Conservation (phyloP, 2,113 vertebrate genomes). For the Podarcis cretensis region DNA sequence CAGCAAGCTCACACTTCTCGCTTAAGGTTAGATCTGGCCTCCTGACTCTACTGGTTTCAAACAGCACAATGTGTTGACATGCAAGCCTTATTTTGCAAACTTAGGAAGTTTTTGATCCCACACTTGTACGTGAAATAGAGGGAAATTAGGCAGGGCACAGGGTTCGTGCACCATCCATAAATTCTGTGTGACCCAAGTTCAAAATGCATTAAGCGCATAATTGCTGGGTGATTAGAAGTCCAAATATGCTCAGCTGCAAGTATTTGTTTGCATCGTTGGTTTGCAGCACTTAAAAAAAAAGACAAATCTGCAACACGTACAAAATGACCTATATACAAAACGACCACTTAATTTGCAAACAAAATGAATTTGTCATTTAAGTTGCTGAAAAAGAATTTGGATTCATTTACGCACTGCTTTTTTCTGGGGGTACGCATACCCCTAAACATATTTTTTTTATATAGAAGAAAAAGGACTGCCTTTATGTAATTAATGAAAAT, state of each 20-base stretch:
- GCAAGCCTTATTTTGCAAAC: neutral
- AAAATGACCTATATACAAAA: neutral
- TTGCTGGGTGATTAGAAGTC: constrained; percentile 35
- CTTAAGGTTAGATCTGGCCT: no score
- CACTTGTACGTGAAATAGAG: neutral
- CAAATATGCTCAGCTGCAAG: constrained; percentile 34
- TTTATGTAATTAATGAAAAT: no score
- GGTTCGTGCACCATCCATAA: constrained; percentile 20
- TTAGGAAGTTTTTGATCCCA: neutral
- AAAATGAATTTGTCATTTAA: neutral
- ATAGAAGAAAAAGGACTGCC: no score
- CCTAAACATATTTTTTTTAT: no score
- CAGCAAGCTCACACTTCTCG: neutral
- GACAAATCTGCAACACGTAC: no score
- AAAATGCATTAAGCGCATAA: constrained; percentile 28
- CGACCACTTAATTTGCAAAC: neutral
- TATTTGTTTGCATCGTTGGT: constrained; percentile 47
- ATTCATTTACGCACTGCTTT: no score
- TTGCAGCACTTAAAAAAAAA: neutral
- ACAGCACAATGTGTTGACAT: neutral
- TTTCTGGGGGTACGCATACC: no score
- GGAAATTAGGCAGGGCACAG: constrained; percentile 18
- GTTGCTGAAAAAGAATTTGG: neutral
- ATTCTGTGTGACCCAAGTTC: neutral
- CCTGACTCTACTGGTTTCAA: neutral